phyloP scores from a whole-genome alignment of 1,140 invertebrate species.

The Leguminivora glycinivorella region DNA sequence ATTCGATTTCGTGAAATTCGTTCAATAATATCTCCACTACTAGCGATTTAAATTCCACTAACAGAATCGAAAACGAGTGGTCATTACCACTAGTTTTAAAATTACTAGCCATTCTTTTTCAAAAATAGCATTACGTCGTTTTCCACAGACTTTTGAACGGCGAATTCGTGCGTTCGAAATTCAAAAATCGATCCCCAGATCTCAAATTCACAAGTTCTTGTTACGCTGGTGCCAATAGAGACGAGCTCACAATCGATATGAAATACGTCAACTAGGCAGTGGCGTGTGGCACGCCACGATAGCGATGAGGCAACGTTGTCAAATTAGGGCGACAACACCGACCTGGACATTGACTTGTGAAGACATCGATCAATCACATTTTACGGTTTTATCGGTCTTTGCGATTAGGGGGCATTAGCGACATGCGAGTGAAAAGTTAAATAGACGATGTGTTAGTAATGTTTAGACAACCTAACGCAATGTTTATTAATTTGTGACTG shows the following conservation, averaged over 20 bases:
- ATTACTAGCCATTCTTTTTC: too few species aligned
- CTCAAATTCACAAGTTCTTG: background rate
- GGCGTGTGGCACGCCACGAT: slow-evolving; percentile 50
- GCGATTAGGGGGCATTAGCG: background rate
- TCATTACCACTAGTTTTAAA: too few species aligned
- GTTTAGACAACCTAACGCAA: too few species aligned
- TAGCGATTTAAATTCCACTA: too few species aligned
- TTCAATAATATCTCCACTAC: too few species aligned
- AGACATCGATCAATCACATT: slow-evolving; percentile 25
- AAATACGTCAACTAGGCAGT: slow-evolving; percentile 25
- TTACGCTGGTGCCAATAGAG: background rate
- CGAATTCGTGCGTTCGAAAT: too few species aligned
- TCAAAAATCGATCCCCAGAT: too few species aligned
- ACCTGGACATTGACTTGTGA: slow-evolving; percentile 17
- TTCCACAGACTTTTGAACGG: too few species aligned
- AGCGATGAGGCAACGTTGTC: slow-evolving; percentile 41
- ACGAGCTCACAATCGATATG: background rate
- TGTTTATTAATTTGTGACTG: too few species aligned
- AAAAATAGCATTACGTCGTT: too few species aligned
- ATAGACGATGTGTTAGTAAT: background rate
- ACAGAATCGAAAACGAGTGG: too few species aligned
- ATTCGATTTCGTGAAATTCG: too few species aligned
- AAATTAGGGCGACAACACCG: slow-evolving; percentile 38
- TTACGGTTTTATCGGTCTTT: slow-evolving; percentile 19
- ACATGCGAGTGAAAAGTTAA: background rate